A percentile compares a stretch with the other conserved stretches of the same genome.
These are phyloP conservation scores for Lycophotia porphyrea DNA, from an alignment of 2,888 invertebrate species.

Conservation along the genomic window DNA sequence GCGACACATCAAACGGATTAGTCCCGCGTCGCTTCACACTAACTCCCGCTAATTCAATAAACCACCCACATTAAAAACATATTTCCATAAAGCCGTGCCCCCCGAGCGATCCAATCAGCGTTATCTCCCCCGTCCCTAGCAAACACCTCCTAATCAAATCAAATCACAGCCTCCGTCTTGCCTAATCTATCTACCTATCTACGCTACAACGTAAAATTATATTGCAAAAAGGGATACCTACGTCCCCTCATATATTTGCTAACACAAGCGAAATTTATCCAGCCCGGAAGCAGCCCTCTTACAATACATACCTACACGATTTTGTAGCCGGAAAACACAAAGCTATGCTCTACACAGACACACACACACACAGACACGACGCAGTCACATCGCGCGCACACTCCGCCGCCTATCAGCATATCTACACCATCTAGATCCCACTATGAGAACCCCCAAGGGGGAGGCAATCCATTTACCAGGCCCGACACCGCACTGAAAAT, in stretches of 20 bases:
- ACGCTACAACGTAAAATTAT: constrained; percentile 89
- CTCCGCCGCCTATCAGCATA: constrained; percentile 87
- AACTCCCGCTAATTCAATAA: constrained; percentile 88
- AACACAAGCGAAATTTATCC: constrained; percentile 89
- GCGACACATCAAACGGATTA: constrained; percentile 82
- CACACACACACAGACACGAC: constrained; percentile 73
- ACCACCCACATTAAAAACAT: constrained; percentile 89
- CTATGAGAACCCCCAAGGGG: constrained; percentile 90
- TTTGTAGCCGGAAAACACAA: constrained; percentile 85
- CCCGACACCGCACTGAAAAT: constrained; percentile 81
- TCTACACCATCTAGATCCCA: constrained; percentile 91
- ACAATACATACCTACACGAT: constrained; percentile 82
- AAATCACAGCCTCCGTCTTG: constrained; percentile 90
- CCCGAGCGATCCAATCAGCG: constrained; percentile 87
- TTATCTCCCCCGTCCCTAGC: constrained; percentile 88
- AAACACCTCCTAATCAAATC: constrained; percentile 90
- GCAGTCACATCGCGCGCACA: constrained; percentile 80
- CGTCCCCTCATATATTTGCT: constrained; percentile 89
- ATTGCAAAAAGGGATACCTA: constrained; percentile 89
- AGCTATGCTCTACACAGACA: constrained; percentile 78
- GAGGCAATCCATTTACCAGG: constrained; percentile 90
- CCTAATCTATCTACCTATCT: constrained; percentile 90
- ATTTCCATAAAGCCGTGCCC: constrained; percentile 86
- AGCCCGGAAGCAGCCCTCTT: constrained; percentile 86
- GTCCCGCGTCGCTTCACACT: constrained; percentile 82